phyloP scores from a whole-genome alignment of 2,113 vertebrate species.

The Festucalex cinctus region DNA sequence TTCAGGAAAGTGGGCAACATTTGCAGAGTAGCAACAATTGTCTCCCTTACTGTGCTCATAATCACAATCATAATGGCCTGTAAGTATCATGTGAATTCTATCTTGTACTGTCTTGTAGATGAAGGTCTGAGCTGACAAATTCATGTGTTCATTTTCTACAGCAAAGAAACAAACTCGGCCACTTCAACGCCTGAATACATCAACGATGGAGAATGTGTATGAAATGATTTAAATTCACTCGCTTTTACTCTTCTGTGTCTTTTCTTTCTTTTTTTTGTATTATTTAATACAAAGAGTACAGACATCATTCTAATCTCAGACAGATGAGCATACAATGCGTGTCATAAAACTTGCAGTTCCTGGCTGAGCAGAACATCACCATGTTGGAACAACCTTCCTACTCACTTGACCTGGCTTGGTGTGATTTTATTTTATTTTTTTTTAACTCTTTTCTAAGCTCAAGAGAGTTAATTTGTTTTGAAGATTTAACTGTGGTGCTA shows the following conservation, averaged over 20 bases:
- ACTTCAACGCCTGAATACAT: not conserved
- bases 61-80: conserved; percentile 17
- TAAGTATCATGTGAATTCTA: not conserved
- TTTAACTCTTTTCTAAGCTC: too few relatives aligned
- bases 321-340: not conserved
- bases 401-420: not conserved
- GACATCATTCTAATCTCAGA: not conserved
- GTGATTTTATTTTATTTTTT: too few relatives aligned
- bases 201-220: conserved; percentile 4
- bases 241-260: not conserved
- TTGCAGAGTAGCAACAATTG: conserved; percentile 15
- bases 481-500: too few relatives aligned
- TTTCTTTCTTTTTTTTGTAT: not conserved
- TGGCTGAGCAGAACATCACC: too few relatives aligned
- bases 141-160: not conserved
- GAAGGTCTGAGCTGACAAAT: not conserved
- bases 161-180: not conserved
- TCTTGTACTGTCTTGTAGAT: not conserved
- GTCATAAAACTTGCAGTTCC: not conserved
- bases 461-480: too few relatives aligned
- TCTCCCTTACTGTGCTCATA: conserved; percentile 5
- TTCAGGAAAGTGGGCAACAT: conserved; percentile 18
- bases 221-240: not conserved
- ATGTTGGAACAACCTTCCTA: not conserved
- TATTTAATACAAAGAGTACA: not conserved